These are phyloP conservation scores for Hyphantria cunea DNA, from an alignment of 1,140 invertebrate species.

Conservation along the genomic window DNA sequence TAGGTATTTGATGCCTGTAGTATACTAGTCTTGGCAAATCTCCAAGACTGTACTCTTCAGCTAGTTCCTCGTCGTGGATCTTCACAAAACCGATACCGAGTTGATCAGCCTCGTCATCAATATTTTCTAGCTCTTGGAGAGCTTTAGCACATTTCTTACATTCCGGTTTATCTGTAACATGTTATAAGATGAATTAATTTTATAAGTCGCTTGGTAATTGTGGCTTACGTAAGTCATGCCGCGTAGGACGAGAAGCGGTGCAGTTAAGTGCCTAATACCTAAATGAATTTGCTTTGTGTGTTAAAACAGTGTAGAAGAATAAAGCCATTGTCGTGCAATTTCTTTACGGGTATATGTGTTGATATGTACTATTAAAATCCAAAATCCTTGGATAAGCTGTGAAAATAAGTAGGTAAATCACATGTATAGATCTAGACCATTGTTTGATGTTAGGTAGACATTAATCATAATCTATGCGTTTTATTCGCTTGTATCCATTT, in stretches of 20 bases:
- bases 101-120: slow-evolving; percentile 97
- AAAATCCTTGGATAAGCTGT: no score
- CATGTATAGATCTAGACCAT: no score
- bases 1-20: slow-evolving; percentile 96
- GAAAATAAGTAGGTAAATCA: no score
- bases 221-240: slow-evolving; percentile 51
- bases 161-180: slow-evolving; percentile 91
- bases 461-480: no score
- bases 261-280: slow-evolving; percentile 66
- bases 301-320: slow-evolving; percentile 63
- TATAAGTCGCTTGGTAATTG: slow-evolving; percentile 14
- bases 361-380: background rate
- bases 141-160: slow-evolving; percentile 96
- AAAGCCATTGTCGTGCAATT: slow-evolving; percentile 70
- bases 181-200: slow-evolving; percentile 1
- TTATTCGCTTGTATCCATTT: no score
- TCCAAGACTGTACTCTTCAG: slow-evolving; percentile 96
- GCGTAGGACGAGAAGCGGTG: slow-evolving; percentile 69
- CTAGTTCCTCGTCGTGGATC: slow-evolving; percentile 94
- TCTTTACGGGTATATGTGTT: slow-evolving; percentile 9
- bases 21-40: slow-evolving; percentile 94
- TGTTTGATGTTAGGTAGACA: no score
- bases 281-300: slow-evolving; percentile 51
- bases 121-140: slow-evolving; percentile 95
- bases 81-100: slow-evolving; percentile 97